These are phyloP conservation scores for Kuschelorhynchus macadamiae DNA, from an alignment of 2,888 invertebrate species.

Conservation along the genomic window DNA sequence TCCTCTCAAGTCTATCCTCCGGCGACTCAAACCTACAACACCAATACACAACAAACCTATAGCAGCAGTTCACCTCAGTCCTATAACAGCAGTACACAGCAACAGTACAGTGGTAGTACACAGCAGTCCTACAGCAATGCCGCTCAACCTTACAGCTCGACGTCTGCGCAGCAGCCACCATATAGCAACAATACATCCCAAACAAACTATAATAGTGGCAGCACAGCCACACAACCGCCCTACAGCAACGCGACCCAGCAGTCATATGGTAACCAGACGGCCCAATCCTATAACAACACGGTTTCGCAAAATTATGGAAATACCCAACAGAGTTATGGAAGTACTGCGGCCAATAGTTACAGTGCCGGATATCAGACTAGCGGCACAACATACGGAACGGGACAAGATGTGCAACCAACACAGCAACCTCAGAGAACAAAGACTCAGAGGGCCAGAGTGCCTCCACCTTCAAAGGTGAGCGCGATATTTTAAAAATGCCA, in stretches of 20 bases:
- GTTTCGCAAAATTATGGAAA: constrained; percentile 55
- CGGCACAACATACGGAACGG: constrained; percentile 11
- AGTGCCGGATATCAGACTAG: not conserved
- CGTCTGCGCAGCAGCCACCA: constrained; percentile 36
- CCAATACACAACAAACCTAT: constrained; percentile 52
- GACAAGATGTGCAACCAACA: constrained; percentile 45
- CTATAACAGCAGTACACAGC: constrained; percentile 13
- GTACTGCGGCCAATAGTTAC: constrained; percentile 1
- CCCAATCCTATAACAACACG: constrained; percentile 50
- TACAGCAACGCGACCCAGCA: constrained; percentile 36
- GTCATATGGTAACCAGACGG: constrained; percentile 50
- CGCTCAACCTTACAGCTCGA: constrained; percentile 31
- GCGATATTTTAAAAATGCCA: too few species aligned
- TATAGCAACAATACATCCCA: constrained; percentile 51
- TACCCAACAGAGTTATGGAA: constrained; percentile 37
- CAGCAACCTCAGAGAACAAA: constrained; percentile 72
- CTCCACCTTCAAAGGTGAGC: constrained; percentile 86
- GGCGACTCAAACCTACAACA: constrained; percentile 20
- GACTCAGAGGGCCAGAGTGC: constrained; percentile 81
- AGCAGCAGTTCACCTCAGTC: constrained; percentile 28
- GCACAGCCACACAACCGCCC: constrained; percentile 38
- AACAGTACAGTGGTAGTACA: constrained; percentile 31
- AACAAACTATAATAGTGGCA: constrained; percentile 48
- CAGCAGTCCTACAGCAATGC: constrained; percentile 55
- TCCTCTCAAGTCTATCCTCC: constrained; percentile 25